Base-by-base conservation (phyloP, 2,113 vertebrate species). In the Synchiropus splendidus region DNA sequence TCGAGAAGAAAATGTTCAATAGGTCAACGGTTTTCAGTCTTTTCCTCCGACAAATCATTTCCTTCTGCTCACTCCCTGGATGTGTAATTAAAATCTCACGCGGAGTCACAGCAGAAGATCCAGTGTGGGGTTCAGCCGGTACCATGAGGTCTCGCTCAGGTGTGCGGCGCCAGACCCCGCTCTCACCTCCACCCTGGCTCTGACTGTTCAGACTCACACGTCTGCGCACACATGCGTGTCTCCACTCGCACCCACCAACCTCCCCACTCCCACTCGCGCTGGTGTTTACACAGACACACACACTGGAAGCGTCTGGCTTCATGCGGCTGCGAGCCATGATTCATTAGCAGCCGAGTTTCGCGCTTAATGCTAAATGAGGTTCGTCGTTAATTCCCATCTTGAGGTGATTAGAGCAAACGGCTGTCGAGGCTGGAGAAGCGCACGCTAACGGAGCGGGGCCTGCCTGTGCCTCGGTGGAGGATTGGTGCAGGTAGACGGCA, bases 381-480 rank as follows among this genome's bases (percentile, higher is more conserved):
- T 57, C 54, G 54, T 70, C 55, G 51, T 68, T 66, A 51, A 58
- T 60, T 72, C 64, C 38, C 50, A 64, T 73, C 42, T 74, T 50
- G 59, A 70, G 67, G 50, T 72, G 66, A 76, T 70, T 62, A 59
- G 59, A 57, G 46, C 12, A 9, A 58, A 45, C 53, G 12, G 36
- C 30, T 17, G 54, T 67, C 56, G 65, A 42, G 55, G 43, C 64
- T 68, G 65, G 58, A 59, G 43, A 63, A 59, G 46, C 30, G 51
- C 37, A 31, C 17, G 8, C 43, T 27, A 4, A 8, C 21, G 4
- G 8, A 27, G 8, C 21, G 8, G 4, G 4, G 21, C 21, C 21
- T n/a, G n/a, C n/a, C n/a, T n/a, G n/a, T n/a, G n/a, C n/a, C 48
- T 69, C 68, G 70, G 74, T 74, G 78, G 53, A 76, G 48, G 46